Percentiles rank a stretch among this genome's conserved stretches.
Conservation (phyloP, 1,140 invertebrate species). For the Papilio machaon region DNA sequence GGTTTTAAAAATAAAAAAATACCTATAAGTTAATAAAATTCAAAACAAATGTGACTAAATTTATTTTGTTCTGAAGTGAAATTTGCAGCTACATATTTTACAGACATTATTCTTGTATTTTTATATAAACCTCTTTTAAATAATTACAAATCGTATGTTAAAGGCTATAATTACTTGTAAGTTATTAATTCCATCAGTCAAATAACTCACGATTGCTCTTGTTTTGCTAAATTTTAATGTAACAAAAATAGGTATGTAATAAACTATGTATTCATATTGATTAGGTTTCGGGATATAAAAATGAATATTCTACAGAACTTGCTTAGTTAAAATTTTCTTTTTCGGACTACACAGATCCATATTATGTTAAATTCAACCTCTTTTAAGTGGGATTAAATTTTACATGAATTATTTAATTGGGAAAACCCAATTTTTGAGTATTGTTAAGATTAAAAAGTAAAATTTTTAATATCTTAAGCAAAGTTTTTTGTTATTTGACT, state of each 20-base stretch:
- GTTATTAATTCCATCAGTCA: constrained; percentile 5
- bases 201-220: background rate
- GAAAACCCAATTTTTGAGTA: too few relatives aligned
- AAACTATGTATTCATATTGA: background rate
- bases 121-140: constrained; percentile 41
- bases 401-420: too few relatives aligned
- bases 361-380: too few relatives aligned
- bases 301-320: too few relatives aligned
- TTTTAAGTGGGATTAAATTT: too few relatives aligned
- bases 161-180: constrained; percentile 26
- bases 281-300: too few relatives aligned
- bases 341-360: too few relatives aligned
- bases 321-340: too few relatives aligned
- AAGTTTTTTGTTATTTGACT: constrained; percentile 4
- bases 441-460: too few relatives aligned
- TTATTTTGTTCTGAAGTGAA: constrained; percentile 73
- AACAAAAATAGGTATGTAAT: background rate
- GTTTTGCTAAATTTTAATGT: background rate
- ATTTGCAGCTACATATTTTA: constrained; percentile 56
- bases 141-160: constrained; percentile 23
- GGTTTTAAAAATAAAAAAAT: constrained; percentile 13
- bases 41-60: constrained; percentile 67
- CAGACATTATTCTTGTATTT: constrained; percentile 47
- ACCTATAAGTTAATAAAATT: constrained; percentile 35
- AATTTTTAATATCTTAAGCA: background rate